phyloP scores from a whole-genome alignment of 2,888 invertebrate genomes.

The Amblyjoppa proteus region DNA sequence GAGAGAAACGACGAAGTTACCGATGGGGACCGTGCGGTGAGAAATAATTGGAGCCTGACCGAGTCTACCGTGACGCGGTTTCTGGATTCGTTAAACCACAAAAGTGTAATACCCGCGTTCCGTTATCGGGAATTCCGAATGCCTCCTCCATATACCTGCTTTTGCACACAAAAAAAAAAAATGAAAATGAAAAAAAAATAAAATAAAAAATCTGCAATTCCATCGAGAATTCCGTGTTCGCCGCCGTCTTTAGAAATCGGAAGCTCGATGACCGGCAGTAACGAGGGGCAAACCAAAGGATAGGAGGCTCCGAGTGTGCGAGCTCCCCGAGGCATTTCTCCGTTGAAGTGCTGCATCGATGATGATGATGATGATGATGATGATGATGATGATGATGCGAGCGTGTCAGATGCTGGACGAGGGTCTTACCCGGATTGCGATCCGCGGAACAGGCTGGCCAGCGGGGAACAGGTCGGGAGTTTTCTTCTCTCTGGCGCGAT shows the following conservation, averaged over 20 bases:
- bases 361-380: background rate
- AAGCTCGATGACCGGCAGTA: background rate
- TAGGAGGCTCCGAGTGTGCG: background rate
- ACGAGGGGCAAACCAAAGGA: background rate
- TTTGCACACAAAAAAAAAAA: too few species aligned
- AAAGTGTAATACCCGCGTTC: background rate
- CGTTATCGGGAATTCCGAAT: background rate
- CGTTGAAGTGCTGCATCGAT: background rate
- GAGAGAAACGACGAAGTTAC: slow-evolving; percentile 56
- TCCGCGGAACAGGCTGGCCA: slow-evolving; percentile 42
- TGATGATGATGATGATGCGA: slow-evolving; percentile 24
- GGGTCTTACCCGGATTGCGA: slow-evolving; percentile 61
- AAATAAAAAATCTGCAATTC: background rate
- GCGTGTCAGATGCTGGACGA: slow-evolving; percentile 62
- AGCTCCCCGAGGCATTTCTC: slow-evolving; percentile 28
- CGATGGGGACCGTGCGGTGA: slow-evolving; percentile 36
- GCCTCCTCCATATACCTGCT: background rate
- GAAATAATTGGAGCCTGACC: slow-evolving; percentile 78
- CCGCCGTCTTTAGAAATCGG: background rate
- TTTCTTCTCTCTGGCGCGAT: slow-evolving; percentile 65
- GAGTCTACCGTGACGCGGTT: slow-evolving; percentile 61
- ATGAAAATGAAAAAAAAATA: background rate
- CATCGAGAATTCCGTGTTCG: background rate
- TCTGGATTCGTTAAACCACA: slow-evolving; percentile 40
- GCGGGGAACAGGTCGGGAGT: slow-evolving; percentile 58